Base-by-base conservation (phyloP, 2,113 vertebrate genomes). In the Rhadina sibilatrix region DNA sequence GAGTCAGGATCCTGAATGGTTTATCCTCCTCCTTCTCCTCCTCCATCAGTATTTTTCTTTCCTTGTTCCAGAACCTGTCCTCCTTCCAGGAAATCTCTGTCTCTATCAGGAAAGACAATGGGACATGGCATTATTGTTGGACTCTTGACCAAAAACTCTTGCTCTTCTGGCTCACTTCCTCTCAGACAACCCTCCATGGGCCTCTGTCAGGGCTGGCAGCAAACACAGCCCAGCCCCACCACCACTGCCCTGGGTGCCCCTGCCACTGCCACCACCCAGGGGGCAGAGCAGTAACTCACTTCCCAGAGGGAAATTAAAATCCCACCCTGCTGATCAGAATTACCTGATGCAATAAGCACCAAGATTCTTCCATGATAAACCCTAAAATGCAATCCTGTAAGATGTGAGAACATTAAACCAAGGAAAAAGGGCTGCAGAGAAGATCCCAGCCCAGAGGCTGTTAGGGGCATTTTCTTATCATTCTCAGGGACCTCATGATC, bases 401-500 rank as follows among this genome's bases (percentile, higher is more conserved):
- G 23, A 31, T 7, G 15, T 3, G 0, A 38, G 25, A 69, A 42
- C 22, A 13, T 40, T 42, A 23, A 15, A 38, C 27, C 60, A 35
- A 30, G 46, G 54, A 52, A 63, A 83, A 68, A 79, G 20, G 12
- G 31, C n/a, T 46, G 35, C 18, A 47, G 37, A 90, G 91, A 90
- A 44, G 88, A 96, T 49, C 91, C 89, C 64, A 87, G 65, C 70
- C 84, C 17, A 38, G 40, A 40, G 64, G 50, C 83, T 90, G 46
- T 49, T 78, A 44, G n/a, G 65, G 77, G 83, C 78, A 88, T 94
- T 96, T 96, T 88, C 72, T 93, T 94, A 86, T 98, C 97, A 94
- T 95, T 91, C 27, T 81, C 89, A 95, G 37, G 49, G 88, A 97
- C 93, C 78, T 97, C 93, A 94, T 98, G 98, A 98, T 98, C 98